Conservation (phyloP, 2,797 vertebrate species). For the Pseudopleuronectes americanus region DNA sequence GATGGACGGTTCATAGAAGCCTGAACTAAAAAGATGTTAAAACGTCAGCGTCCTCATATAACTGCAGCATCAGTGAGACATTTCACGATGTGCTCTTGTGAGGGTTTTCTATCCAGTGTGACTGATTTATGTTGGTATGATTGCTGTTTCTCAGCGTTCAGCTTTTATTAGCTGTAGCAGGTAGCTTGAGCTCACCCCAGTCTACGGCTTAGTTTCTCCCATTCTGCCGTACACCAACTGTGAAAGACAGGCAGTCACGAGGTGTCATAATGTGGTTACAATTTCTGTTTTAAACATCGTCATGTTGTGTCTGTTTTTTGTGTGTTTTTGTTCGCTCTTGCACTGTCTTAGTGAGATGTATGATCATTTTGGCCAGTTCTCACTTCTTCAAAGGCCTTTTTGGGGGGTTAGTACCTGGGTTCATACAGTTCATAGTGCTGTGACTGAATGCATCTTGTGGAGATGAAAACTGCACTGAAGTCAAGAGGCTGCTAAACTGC, state of each 20-base stretch:
- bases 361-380: neutral
- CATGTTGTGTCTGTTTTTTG: neutral
- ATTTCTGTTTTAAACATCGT: slow-evolving; percentile 8
- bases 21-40: no score
- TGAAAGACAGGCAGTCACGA: slow-evolving; percentile 24
- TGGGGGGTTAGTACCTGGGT: no score
- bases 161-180: slow-evolving; percentile 25
- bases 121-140: slow-evolving; percentile 28
- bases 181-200: slow-evolving; percentile 35
- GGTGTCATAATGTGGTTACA: slow-evolving; percentile 6
- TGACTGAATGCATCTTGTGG: neutral
- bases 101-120: neutral
- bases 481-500: no score
- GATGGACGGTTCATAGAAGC: neutral
- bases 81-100: slow-evolving; percentile 1
- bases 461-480: neutral
- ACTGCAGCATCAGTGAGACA: neutral
- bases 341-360: no score
- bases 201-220: slow-evolving; percentile 9
- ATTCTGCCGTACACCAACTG: neutral
- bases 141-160: slow-evolving; percentile 11
- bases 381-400: neutral
- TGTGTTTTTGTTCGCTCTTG: no score
- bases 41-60: no score
- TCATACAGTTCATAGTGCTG: neutral